A percentile compares a stretch with the other conserved stretches of the same genome.
Evolutionary conservation across 2,113 vertebrate species (phyloP).

Genomic region (Aphyosemion australe): DNA sequence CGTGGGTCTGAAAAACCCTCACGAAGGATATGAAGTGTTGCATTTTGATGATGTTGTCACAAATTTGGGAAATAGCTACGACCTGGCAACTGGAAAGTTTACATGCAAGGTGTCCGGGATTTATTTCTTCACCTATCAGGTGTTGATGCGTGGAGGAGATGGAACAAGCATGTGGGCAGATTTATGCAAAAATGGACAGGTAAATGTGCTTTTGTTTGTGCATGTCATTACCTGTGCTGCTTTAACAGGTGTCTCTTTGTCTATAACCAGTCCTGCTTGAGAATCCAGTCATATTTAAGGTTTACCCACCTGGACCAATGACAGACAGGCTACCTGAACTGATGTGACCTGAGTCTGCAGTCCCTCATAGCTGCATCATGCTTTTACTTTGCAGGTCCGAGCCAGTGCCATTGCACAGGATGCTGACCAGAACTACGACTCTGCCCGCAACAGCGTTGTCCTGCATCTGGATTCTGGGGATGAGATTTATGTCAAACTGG

Average conservation of each 20-base stretch:
- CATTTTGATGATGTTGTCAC: conserved; percentile 81
- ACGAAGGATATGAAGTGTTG: conserved; percentile 81
- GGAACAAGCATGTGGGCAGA: conserved; percentile 91
- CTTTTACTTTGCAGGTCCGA: conserved; percentile 79
- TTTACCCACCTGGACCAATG: too few species aligned
- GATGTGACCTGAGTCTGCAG: neutral
- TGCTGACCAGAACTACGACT: conserved; percentile 94
- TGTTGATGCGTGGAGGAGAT: conserved; percentile 89
- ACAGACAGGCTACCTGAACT: too few species aligned
- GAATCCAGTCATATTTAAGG: too few species aligned
- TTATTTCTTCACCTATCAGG: conserved; percentile 89
- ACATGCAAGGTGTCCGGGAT: conserved; percentile 89
- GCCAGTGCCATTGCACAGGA: conserved; percentile 94
- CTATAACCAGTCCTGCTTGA: too few species aligned
- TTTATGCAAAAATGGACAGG: conserved; percentile 89
- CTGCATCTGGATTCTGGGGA: conserved; percentile 92
- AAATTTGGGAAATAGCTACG: conserved; percentile 79
- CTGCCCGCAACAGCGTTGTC: conserved; percentile 92
- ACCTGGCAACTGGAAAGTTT: conserved; percentile 86
- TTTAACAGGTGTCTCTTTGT: too few species aligned
- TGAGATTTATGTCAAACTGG: conserved; percentile 93
- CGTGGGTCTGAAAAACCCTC: conserved; percentile 90
- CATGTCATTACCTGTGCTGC: too few species aligned
- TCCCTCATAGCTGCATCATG: neutral
- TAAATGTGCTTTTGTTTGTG: conserved; percentile 30